Evolutionary conservation across 2,888 invertebrate genomes (phyloP).

Genomic region (Morpho helenor): DNA sequence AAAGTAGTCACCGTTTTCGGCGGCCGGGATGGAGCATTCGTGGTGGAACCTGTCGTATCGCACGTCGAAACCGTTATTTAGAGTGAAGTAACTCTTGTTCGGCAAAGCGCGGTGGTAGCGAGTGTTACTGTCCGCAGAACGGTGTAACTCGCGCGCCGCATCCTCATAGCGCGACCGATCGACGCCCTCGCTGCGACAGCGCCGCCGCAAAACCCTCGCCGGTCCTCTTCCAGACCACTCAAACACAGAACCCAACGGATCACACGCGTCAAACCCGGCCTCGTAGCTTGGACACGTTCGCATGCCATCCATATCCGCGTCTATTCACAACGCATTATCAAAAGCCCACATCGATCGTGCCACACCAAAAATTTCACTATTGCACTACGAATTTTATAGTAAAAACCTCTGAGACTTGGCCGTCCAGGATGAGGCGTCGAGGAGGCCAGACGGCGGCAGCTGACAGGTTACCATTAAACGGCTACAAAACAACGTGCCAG

Average conservation of each 20-base stretch:
- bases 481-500: conserved; percentile 52
- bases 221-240: conserved; percentile 61
- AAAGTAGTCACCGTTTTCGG: conserved; percentile 68
- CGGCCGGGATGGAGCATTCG: conserved; percentile 61
- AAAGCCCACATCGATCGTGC: conserved; percentile 62
- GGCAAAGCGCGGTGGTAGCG: conserved; percentile 49
- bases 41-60: conserved; percentile 50
- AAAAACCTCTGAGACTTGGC: conserved; percentile 55
- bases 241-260: conserved; percentile 62
- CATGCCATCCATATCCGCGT: conserved; percentile 70
- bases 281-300: conserved; percentile 67
- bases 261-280: conserved; percentile 69
- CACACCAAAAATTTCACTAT: conserved; percentile 53
- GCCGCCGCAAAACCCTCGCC: conserved; percentile 66
- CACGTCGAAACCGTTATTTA: conserved; percentile 47
- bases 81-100: conserved; percentile 63
- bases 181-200: conserved; percentile 73
- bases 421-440: conserved; percentile 48
- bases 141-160: conserved; percentile 53
- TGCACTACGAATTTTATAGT: conserved; percentile 66
- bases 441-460: conserved; percentile 63
- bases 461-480: conserved; percentile 65
- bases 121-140: conserved; percentile 47
- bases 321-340: conserved; percentile 63
- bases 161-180: conserved; percentile 73